phyloP scores from a whole-genome alignment of 2,888 invertebrate species.

The Dromius quadrimaculatus region DNA sequence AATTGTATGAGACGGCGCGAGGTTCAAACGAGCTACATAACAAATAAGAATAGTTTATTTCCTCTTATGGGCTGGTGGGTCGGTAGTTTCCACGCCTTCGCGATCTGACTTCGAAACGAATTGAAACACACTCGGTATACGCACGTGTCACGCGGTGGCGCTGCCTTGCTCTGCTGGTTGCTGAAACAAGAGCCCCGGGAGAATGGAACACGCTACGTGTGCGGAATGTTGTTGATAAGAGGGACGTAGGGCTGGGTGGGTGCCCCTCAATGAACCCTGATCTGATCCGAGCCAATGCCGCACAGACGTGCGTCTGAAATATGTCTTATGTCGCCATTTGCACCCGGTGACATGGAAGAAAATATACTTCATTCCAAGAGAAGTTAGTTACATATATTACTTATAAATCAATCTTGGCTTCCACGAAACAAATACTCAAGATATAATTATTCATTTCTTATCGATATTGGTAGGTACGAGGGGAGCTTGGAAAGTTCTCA shows the following conservation, averaged over 20 bases:
- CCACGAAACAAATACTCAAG: too few species aligned
- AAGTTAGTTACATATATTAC: too few species aligned
- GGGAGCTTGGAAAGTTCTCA: neutral
- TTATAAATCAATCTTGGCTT: too few species aligned
- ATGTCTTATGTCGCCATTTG: neutral
- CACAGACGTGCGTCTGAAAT: neutral
- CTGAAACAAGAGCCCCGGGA: constrained; percentile 49
- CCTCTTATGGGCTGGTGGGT: constrained; percentile 15
- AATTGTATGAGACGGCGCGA: constrained; percentile 46
- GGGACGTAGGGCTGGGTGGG: neutral
- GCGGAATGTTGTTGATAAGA: constrained; percentile 34
- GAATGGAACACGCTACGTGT: constrained; percentile 49
- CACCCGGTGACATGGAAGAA: neutral
- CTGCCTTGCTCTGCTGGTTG: neutral
- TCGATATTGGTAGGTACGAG: neutral
- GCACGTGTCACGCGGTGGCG: neutral
- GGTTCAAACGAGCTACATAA: constrained; percentile 47
- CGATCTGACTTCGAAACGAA: constrained; percentile 46
- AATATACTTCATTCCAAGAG: too few species aligned
- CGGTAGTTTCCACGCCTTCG: constrained; percentile 44
- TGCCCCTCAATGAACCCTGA: constrained; percentile 14
- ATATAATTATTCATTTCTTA: neutral
- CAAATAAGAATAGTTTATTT: constrained; percentile 50
- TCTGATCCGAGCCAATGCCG: neutral
- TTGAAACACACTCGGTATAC: constrained; percentile 35